phyloP scores from a whole-genome alignment of 2,797 vertebrate genomes.

The Poecilia gillii region DNA sequence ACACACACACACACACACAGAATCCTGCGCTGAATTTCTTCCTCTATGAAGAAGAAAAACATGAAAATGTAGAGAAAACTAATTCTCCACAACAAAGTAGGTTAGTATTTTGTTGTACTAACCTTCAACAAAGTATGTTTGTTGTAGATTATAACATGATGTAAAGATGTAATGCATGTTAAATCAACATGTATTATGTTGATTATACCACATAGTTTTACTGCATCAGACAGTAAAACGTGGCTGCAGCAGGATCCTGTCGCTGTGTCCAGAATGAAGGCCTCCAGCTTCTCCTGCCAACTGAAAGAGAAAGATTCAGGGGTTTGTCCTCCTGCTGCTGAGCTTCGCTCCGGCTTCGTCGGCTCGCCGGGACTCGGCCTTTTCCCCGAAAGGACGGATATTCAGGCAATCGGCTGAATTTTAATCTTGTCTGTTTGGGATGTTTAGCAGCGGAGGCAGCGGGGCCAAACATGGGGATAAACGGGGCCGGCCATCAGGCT shows the following conservation, averaged over 20 bases:
- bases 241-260: neutral
- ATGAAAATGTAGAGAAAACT: no score
- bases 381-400: constrained; percentile 44
- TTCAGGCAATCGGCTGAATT: constrained; percentile 69
- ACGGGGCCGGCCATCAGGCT: constrained; percentile 62
- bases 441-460: constrained; percentile 59
- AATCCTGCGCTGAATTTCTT: no score
- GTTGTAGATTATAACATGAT: no score
- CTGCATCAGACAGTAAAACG: no score
- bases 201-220: no score
- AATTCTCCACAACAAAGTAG: no score
- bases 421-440: constrained; percentile 74
- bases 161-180: no score
- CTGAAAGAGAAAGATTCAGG: neutral
- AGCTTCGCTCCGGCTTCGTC: constrained; percentile 44
- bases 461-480: constrained; percentile 68
- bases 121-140: no score
- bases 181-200: no score
- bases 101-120: no score
- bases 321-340: neutral
- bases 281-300: neutral
- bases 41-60: no score
- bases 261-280: neutral
- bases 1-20: no score
- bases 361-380: constrained; percentile 30